Base-by-base conservation (phyloP, 2,888 invertebrate genomes). In the Abrostola triplasia region DNA sequence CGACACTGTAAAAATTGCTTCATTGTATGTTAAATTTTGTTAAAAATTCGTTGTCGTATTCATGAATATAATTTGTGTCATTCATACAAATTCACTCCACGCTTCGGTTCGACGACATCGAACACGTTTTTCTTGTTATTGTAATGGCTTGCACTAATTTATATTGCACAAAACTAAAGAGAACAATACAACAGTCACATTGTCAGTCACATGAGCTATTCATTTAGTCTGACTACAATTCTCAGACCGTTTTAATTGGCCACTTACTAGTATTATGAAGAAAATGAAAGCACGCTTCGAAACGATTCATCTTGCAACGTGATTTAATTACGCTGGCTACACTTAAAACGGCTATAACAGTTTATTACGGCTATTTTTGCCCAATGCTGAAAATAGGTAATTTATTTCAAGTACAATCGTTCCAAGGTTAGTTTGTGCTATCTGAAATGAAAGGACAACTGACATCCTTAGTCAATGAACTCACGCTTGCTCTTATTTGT, bases 171-270 rank as follows among this genome's bases (percentile, higher is more conserved):
- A 60, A 70, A 56, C 53, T 41, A 67, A 61, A 60, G 59, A 68
- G 53, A 69, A 76, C 52, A 67, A 72, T 74, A 68, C 62, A 58
- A 44, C 65, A 72, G 84, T 85, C 86, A 86, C 86, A 85, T 85
- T 84, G 84, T 71, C 69, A 64, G 79, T 67, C 78, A 73, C 82
- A 81, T 84, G 84, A 63, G 64, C 64, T 57, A 53, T 74, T 80
- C 67, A 82, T 81, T 77, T 74, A 63, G 55, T 76, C 61, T 64
- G 72, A 74, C 77, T 62, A 67, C 69, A 67, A 72, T 76, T 76
- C 74, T 77, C 73, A 79, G 70, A 77, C 68, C 49, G 60, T 71
- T 69, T 77, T 80, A 84, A 84, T 82, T 76, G 81, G 56, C 79
- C 78, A 77, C 65, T 73, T 76, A 79, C 67, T 74, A 63, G 50